A percentile compares a stretch with the other conserved stretches of the same genome.
Conservation (phyloP, 2,113 vertebrate genomes). For the Otis tarda region DNA sequence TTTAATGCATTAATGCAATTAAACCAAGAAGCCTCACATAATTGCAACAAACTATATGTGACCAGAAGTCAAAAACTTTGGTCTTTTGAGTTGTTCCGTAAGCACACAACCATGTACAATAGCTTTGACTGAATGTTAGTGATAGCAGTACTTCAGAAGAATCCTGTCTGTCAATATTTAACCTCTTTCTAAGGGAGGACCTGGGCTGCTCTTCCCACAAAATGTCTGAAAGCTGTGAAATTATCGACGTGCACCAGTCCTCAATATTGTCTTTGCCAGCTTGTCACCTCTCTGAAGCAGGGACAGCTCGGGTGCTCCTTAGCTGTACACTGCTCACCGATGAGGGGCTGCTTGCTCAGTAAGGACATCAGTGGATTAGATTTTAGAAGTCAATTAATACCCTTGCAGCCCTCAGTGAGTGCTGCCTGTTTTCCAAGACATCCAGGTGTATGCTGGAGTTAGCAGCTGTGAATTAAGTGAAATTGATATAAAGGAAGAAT, state of each 20-base stretch:
- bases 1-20: not conserved
- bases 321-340: rapidly evolving
- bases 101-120: not conserved
- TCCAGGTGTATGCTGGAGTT: not conserved
- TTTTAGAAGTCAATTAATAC: not conserved
- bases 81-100: not conserved
- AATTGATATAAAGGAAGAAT: not conserved
- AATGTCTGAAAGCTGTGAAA: not conserved
- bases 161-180: not conserved
- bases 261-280: not conserved
- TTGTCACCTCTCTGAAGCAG: not conserved
- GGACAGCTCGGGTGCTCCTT: not conserved
- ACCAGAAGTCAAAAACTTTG: not conserved
- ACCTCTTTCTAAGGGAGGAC: not conserved
- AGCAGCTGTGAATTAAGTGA: not conserved
- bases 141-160: not conserved
- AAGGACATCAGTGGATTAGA: not conserved
- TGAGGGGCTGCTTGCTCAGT: not conserved
- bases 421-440: not conserved
- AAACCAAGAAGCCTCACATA: not conserved
- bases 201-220: not conserved
- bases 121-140: not conserved
- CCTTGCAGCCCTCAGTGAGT: not conserved
- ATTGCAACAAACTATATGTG: not conserved
- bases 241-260: not conserved